Percentiles rank a stretch among this genome's conserved stretches.
phyloP scores from a whole-genome alignment of 1,140 invertebrate genomes.

The Drosophila arawakana region DNA sequence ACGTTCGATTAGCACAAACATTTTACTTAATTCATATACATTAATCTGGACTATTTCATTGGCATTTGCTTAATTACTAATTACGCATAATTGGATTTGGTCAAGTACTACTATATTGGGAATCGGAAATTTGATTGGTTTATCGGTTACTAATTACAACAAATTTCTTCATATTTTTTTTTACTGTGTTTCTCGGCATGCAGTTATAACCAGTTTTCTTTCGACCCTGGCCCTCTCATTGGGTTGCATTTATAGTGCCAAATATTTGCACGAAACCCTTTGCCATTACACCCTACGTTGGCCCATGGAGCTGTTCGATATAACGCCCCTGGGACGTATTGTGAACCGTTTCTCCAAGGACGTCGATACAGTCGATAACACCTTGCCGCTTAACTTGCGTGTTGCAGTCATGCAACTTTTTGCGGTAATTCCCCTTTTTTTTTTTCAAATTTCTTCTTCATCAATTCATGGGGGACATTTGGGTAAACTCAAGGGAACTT shows the following conservation, averaged over 20 bases:
- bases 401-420: slow-evolving; percentile 72
- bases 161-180: background rate
- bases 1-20: background rate
- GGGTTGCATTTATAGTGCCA: slow-evolving; percentile 79
- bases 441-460: background rate
- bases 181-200: background rate
- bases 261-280: slow-evolving; percentile 86
- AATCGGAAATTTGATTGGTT: slow-evolving; percentile 10
- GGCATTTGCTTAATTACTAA: slow-evolving; percentile 15
- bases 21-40: background rate
- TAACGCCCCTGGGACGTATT: slow-evolving; percentile 90
- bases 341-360: slow-evolving; percentile 92
- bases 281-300: slow-evolving; percentile 87
- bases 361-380: slow-evolving; percentile 88
- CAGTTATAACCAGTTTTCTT: slow-evolving; percentile 79
- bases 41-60: slow-evolving; percentile 1
- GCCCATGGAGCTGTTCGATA: slow-evolving; percentile 91
- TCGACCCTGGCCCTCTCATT: slow-evolving; percentile 79
- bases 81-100: background rate
- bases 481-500: background rate
- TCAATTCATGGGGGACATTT: background rate
- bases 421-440: slow-evolving; percentile 70
- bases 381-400: slow-evolving; percentile 81
- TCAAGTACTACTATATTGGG: background rate
- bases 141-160: slow-evolving; percentile 25